Evolutionary conservation across 2,888 invertebrate species (phyloP), one percentile per base, ranked within the genome.

Genomic region (Girardia tigrina): DNA sequence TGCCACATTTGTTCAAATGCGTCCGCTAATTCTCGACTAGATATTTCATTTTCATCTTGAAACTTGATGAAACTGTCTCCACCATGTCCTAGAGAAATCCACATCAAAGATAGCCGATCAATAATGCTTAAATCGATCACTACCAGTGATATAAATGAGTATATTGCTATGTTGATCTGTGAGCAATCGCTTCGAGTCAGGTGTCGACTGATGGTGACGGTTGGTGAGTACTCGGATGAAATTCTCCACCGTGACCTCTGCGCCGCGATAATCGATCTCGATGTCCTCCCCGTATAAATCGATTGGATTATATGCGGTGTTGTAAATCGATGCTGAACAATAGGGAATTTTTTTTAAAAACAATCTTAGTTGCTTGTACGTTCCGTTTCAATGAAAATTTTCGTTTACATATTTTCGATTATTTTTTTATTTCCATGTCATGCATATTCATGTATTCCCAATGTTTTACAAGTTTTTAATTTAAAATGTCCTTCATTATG

Each of bases 1-100:
- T 97, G 94, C 92, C 94, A 95, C 98, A 99, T 99, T 85, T 98
- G 97, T 83, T 98, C 94, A 75, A 99, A 88, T 23, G 97, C 97
- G 88, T 99, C 97, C 23, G 95, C 97, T 80, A 99, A 86, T 83
- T 99, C 98, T 26, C 94, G 92, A 84, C 92, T 94, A 0, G 97
- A 97, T 26, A 99, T 91, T 86, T 99, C 98, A 82, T 98, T 95
- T 0, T 95, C 92, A 83, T 98, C 97, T 86, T 99, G 98, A 83
- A 99, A 99, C 85, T 99, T 99, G 0, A 99, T 86, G 83, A 99
- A 99, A 0, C 97, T 97, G 86, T 98, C 97, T 23, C 98, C 98
- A 2, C 98, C 98, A 83, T 99, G 98, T 1, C 87, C 87, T 83
- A 80, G n/a, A n/a, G n/a, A n/a, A n/a, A n/a, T n/a, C n/a, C n/a